Conservation (phyloP, 2,888 invertebrate species). For the Drosophila setosimentum region DNA sequence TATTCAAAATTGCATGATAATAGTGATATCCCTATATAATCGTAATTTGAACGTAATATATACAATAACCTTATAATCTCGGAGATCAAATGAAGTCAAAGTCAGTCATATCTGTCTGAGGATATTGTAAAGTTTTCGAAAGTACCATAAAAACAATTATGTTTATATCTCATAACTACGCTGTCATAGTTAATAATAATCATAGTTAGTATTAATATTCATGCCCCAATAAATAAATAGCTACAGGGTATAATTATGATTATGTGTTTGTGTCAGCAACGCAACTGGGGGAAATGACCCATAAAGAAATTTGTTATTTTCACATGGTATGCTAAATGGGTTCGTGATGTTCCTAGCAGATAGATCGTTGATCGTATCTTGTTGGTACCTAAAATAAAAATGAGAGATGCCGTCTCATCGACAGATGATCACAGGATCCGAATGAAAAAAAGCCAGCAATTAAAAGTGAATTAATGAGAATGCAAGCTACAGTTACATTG, state of each 20-base stretch:
- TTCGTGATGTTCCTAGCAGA: slow-evolving; percentile 51
- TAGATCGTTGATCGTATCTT: slow-evolving; percentile 20
- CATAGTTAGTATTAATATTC: not conserved
- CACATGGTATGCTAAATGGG: slow-evolving; percentile 39
- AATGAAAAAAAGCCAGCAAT: slow-evolving; percentile 55
- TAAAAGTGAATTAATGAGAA: slow-evolving; percentile 74
- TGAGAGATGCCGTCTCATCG: slow-evolving; percentile 55
- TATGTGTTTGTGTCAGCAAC: slow-evolving; percentile 32
- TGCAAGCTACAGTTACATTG: slow-evolving; percentile 7
- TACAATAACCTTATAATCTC: not conserved
- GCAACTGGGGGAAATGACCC: slow-evolving; percentile 54
- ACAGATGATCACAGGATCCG: slow-evolving; percentile 41
- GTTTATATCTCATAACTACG: not conserved
- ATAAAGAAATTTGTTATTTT: slow-evolving; percentile 46
- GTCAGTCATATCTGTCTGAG: not conserved
- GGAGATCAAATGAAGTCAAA: not conserved
- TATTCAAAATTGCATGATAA: not conserved
- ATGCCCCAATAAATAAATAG: not conserved
- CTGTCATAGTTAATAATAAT: not conserved
- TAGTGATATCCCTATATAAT: not conserved
- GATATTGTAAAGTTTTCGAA: not conserved
- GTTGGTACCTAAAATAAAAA: slow-evolving; percentile 8
- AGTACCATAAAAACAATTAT: not conserved
- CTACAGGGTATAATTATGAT: slow-evolving; percentile 50
- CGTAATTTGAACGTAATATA: too few species aligned